A percentile compares a stretch with the other conserved stretches of the same genome.
phyloP scores from a whole-genome alignment of 1,140 invertebrate genomes.

The Linepithema humile region DNA sequence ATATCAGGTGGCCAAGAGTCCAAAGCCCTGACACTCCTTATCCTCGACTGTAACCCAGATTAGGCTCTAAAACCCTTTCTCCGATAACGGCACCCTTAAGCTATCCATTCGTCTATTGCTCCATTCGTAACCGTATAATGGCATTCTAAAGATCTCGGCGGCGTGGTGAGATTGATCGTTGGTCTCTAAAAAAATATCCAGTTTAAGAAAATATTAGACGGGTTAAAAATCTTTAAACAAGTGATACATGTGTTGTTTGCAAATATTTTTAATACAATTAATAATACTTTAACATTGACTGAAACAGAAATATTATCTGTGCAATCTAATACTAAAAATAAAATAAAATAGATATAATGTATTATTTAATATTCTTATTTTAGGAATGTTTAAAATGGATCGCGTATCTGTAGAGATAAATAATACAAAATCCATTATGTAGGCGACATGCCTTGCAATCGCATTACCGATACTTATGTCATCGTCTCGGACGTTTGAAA shows the following conservation, averaged over 20 bases:
- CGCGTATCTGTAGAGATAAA: too few species aligned
- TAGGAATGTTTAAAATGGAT: not conserved
- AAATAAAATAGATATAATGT: not conserved
- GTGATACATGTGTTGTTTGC: not conserved
- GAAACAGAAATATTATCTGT: not conserved
- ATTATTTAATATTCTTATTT: slow-evolving; percentile 1
- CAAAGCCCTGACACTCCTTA: slow-evolving; percentile 61
- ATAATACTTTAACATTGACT: not conserved
- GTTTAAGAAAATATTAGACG: not conserved
- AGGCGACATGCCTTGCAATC: not conserved
- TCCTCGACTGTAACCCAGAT: slow-evolving; percentile 70
- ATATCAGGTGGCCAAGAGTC: slow-evolving; percentile 56
- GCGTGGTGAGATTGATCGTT: slow-evolving; percentile 27
- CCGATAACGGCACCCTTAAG: slow-evolving; percentile 76
- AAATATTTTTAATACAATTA: not conserved
- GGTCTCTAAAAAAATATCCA: not conserved
- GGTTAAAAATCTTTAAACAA: not conserved
- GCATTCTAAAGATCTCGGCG: slow-evolving; percentile 42
- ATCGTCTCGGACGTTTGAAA: not conserved
- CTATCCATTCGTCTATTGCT: slow-evolving; percentile 73
- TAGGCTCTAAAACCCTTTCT: slow-evolving; percentile 75
- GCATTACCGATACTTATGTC: not conserved
- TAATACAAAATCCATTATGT: not conserved
- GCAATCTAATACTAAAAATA: not conserved
- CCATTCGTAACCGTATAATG: slow-evolving; percentile 62